Conservation (phyloP, 2,888 invertebrate species). For the Epirrita christyi region DNA sequence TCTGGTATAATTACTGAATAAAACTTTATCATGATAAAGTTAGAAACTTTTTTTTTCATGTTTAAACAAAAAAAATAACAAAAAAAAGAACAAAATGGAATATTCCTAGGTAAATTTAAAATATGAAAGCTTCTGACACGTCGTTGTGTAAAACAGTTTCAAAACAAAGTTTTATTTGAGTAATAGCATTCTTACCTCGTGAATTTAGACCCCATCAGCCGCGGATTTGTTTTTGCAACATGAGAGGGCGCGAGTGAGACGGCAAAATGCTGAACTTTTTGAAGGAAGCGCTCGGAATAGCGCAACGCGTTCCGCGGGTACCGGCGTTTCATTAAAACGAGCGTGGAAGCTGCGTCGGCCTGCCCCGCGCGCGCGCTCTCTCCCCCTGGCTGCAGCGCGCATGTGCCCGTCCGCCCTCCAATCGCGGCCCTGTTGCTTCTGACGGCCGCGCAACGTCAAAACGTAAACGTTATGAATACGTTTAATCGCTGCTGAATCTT, state of each 20-base stretch:
- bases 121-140: background rate
- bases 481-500: conserved; percentile 73
- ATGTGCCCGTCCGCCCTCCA: conserved; percentile 65
- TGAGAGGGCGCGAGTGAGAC: conserved; percentile 74
- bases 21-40: no score
- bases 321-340: conserved; percentile 81
- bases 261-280: conserved; percentile 74
- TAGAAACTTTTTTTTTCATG: no score
- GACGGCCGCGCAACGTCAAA: conserved; percentile 73
- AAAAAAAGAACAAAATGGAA: background rate
- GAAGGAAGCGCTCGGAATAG: conserved; percentile 65
- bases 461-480: conserved; percentile 80
- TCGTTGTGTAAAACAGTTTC: background rate
- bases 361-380: conserved; percentile 54
- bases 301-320: conserved; percentile 80
- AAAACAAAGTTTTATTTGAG: conserved; percentile 17
- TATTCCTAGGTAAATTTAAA: background rate
- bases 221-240: conserved; percentile 63
- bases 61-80: background rate
- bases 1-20: background rate
- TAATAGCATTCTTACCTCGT: conserved; percentile 55
- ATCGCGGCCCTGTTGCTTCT: conserved; percentile 82
- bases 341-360: conserved; percentile 75
- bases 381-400: conserved; percentile 51
- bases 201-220: conserved; percentile 55